These are phyloP conservation scores for Cybosia mesomella DNA, from an alignment of 2,888 invertebrate species.

Conservation along the genomic window DNA sequence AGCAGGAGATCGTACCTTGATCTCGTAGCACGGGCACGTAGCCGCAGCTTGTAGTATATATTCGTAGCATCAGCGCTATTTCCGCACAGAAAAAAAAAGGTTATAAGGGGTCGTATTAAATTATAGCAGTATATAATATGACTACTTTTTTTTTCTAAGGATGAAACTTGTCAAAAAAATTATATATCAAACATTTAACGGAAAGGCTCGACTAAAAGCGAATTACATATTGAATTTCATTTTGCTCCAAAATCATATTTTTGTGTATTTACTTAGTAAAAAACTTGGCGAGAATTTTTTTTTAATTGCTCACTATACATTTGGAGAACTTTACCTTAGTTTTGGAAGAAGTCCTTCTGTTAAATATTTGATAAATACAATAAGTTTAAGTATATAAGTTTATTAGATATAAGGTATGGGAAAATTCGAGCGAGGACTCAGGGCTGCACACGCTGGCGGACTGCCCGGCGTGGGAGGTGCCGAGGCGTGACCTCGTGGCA, in stretches of 20 bases:
- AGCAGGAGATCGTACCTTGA: background rate
- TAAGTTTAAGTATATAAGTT: too few species aligned
- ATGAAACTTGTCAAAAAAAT: too few species aligned
- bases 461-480: too few species aligned
- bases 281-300: constrained; percentile 10
- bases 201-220: background rate
- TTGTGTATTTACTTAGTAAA: constrained; percentile 5
- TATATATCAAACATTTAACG: too few species aligned
- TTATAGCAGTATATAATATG: too few species aligned
- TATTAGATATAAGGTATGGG: background rate
- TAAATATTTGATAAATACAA: constrained; percentile 2
- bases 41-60: background rate
- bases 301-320: constrained; percentile 10
- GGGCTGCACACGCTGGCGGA: too few species aligned
- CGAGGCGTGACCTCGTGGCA: too few species aligned
- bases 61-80: background rate
- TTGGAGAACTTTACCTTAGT: constrained; percentile 5
- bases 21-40: background rate
- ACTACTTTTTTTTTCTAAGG: too few species aligned
- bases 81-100: too few species aligned
- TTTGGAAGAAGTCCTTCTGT: background rate
- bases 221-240: background rate
- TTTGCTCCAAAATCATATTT: background rate
- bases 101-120: too few species aligned
- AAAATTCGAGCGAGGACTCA: too few species aligned